These are phyloP conservation scores for Pelodytes ibericus DNA, from an alignment of 2,797 vertebrate species.

Conservation along the genomic window DNA sequence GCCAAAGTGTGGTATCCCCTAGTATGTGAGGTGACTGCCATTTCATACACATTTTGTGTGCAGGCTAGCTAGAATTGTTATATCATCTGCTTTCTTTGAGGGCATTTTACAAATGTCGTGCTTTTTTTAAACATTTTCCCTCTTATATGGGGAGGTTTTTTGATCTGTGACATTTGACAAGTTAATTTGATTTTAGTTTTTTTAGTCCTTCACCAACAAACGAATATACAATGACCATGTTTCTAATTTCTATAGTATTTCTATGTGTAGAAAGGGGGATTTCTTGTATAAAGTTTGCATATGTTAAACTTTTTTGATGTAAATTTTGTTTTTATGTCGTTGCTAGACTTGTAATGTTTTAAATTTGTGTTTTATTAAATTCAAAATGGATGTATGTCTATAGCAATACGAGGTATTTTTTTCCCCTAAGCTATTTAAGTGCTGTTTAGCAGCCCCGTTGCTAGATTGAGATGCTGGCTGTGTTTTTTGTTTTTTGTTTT, in stretches of 20 bases:
- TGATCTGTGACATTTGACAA: slow-evolving; percentile 66
- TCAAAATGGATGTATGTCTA: slow-evolving; percentile 82
- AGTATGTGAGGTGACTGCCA: neutral
- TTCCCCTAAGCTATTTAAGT: slow-evolving; percentile 73
- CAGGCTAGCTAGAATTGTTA: slow-evolving; percentile 70
- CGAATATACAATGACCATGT: slow-evolving; percentile 35
- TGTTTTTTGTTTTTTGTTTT: slow-evolving; percentile 77
- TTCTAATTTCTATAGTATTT: slow-evolving; percentile 75
- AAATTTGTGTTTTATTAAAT: slow-evolving; percentile 87
- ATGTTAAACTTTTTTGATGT: slow-evolving; percentile 76
- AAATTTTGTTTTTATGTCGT: slow-evolving; percentile 82
- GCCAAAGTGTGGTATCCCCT: neutral
- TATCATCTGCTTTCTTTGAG: slow-evolving; percentile 69
- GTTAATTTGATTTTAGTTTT: slow-evolving; percentile 67
- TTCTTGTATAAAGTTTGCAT: slow-evolving; percentile 75
- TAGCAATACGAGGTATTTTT: slow-evolving; percentile 88
- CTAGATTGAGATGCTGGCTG: slow-evolving; percentile 72
- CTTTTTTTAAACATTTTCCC: slow-evolving; percentile 7
- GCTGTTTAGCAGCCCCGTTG: slow-evolving; percentile 68
- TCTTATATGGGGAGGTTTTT: slow-evolving; percentile 26
- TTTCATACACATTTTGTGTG: slow-evolving; percentile 58
- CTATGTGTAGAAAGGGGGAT: slow-evolving; percentile 75
- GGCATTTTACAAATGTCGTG: slow-evolving; percentile 70
- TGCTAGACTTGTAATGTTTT: slow-evolving; percentile 82
- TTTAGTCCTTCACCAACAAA: slow-evolving; percentile 61